Evolutionary conservation across 2,797 vertebrate genomes (phyloP).

Genomic region (Urophycis tenuis): DNA sequence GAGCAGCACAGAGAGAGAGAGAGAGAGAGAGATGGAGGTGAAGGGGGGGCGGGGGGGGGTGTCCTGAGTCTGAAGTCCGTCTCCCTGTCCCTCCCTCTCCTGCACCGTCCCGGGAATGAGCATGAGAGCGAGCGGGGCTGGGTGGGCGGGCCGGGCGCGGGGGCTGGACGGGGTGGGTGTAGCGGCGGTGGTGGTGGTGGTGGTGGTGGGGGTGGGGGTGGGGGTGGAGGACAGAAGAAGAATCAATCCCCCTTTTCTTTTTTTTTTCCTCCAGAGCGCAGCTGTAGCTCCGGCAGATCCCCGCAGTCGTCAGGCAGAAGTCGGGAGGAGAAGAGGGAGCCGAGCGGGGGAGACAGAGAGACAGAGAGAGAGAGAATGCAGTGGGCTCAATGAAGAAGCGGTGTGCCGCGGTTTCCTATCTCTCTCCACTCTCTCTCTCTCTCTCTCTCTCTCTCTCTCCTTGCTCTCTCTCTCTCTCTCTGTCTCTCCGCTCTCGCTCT

Average conservation of each 20-base stretch:
- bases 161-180: no score
- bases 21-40: no score
- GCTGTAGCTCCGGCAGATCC: conserved; percentile 32
- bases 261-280: conserved; percentile 33
- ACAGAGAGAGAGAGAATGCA: no score
- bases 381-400: no score
- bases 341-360: no score
- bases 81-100: conserved; percentile 51
- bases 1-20: conserved; percentile 46
- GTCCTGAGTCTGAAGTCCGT: conserved; percentile 48
- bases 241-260: conserved; percentile 40
- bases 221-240: conserved; percentile 9
- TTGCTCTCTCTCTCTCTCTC: conserved; percentile 8
- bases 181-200: conserved; percentile 12
- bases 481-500: conserved; percentile 27
- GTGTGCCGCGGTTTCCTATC: conserved; percentile 8
- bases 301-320: conserved; percentile 17
- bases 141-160: no score
- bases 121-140: conserved; percentile 35
- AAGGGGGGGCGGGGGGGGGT: conserved; percentile 33
- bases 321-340: background rate
- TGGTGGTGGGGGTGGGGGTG: conserved; percentile 19
- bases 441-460: conserved; percentile 23
- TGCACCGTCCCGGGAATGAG: conserved; percentile 58
- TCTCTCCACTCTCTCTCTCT: conserved; percentile 25